Percentiles rank a stretch among this genome's conserved stretches.
Conservation (phyloP, 2,113 vertebrate species). For the Chiloscyllium plagiosum region DNA sequence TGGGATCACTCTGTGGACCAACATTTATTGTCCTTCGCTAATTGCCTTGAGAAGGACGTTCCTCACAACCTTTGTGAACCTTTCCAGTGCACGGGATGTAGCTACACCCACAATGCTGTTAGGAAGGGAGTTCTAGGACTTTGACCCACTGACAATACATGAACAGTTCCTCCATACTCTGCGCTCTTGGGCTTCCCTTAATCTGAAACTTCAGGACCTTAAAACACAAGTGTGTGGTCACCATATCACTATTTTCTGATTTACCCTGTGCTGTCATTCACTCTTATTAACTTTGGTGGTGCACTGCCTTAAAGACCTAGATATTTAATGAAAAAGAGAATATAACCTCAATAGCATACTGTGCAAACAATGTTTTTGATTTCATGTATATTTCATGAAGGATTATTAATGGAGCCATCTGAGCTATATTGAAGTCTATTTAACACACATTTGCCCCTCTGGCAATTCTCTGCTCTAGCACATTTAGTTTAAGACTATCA, state of each 20-base stretch:
- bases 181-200: neutral
- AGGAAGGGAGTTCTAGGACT: no score
- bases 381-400: neutral
- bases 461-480: neutral
- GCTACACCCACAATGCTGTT: no score
- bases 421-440: neutral
- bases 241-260: neutral
- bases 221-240: neutral
- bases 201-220: no score
- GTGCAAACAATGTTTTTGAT: neutral
- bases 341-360: neutral
- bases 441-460: neutral
- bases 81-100: no score
- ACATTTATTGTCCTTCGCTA: no score
- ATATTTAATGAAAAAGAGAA: neutral
- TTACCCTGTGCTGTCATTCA: neutral
- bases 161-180: neutral
- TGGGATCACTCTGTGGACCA: no score
- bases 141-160: no score
- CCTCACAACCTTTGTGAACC: no score
- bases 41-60: no score
- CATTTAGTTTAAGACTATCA: neutral
- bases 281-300: neutral
- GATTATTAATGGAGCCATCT: neutral
- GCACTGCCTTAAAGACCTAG: neutral